These are phyloP conservation scores for Eilema depressum DNA, from an alignment of 2,888 invertebrate genomes.

Conservation along the genomic window DNA sequence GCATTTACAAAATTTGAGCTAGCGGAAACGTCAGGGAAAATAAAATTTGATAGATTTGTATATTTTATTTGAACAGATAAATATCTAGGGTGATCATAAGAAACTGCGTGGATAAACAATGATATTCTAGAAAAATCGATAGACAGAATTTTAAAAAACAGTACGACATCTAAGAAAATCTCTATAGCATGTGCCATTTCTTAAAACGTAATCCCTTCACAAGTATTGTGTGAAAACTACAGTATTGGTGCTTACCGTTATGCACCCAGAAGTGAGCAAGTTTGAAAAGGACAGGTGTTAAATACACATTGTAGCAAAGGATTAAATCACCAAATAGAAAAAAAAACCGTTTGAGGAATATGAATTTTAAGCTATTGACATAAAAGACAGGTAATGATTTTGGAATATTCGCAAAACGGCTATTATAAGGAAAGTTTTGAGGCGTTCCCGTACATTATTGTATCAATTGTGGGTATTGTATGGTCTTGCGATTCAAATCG, in stretches of 20 bases:
- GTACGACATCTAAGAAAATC: background rate
- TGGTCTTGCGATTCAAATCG: constrained; percentile 63
- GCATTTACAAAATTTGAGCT: no score
- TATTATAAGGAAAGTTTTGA: constrained; percentile 30
- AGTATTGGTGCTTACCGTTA: background rate
- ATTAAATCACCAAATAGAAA: constrained; percentile 33
- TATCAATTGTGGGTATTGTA: constrained; percentile 62
- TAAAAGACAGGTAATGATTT: background rate
- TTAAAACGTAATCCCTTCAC: background rate
- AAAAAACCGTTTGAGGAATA: background rate
- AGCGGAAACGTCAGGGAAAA: no score
- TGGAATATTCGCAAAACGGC: constrained; percentile 29
- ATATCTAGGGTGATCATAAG: background rate
- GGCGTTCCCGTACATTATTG: constrained; percentile 38
- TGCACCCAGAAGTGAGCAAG: background rate
- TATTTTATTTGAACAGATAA: background rate
- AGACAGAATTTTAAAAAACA: background rate
- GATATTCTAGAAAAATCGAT: background rate
- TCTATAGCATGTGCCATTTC: background rate
- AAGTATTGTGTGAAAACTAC: background rate
- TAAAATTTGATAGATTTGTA: no score
- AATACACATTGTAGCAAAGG: constrained; percentile 50
- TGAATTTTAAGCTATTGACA: background rate
- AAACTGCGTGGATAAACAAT: no score
- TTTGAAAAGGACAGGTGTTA: constrained; percentile 53